These are phyloP conservation scores for Hyles euphorbiae DNA, from an alignment of 1,140 invertebrate species.

Conservation along the genomic window DNA sequence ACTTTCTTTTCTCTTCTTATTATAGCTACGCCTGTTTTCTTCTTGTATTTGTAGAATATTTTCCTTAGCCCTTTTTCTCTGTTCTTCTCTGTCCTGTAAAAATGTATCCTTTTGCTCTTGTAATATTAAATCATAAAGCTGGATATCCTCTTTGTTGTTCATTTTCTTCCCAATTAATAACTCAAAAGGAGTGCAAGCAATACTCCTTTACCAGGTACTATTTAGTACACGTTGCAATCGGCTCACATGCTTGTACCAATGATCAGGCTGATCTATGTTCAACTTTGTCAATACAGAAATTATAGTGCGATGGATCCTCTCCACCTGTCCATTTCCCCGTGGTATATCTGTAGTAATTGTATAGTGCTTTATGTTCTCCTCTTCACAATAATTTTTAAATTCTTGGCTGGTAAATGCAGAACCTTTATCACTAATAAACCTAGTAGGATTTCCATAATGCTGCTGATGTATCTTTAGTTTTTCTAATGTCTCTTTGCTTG, in stretches of 20 bases:
- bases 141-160: slow-evolving; percentile 6
- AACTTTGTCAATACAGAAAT: slow-evolving; percentile 5
- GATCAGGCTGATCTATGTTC: slow-evolving; percentile 21
- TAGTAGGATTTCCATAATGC: background rate
- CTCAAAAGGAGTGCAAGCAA: slow-evolving; percentile 41
- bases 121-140: background rate
- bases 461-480: background rate
- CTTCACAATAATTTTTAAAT: background rate
- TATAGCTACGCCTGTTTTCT: too few species aligned
- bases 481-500: slow-evolving; percentile 1
- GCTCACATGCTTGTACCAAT: slow-evolving; percentile 43
- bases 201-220: slow-evolving; percentile 40
- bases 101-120: background rate
- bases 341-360: slow-evolving; percentile 5
- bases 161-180: slow-evolving; percentile 41
- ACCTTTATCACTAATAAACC: background rate
- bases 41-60: too few species aligned
- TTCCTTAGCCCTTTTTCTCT: too few species aligned
- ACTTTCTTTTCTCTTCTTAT: too few species aligned
- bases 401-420: background rate
- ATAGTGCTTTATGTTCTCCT: background rate
- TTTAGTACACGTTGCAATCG: slow-evolving; percentile 42
- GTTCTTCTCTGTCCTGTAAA: too few species aligned
- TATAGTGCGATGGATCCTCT: slow-evolving; percentile 2
- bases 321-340: slow-evolving; percentile 9